Conservation (phyloP, 2,888 invertebrate species). For the Carabus problematicus region DNA sequence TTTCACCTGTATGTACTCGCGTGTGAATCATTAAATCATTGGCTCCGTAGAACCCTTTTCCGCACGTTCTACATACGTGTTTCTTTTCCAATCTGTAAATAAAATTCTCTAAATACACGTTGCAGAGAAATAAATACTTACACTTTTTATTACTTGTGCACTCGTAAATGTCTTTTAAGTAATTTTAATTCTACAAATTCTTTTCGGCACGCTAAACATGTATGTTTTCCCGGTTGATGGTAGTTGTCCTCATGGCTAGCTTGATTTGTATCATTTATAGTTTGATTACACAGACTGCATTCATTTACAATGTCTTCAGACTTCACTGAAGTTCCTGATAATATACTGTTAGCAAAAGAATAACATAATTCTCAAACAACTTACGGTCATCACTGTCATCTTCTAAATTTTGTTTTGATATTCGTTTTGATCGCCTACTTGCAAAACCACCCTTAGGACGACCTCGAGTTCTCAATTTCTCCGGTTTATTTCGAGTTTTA, state of each 20-base stretch:
- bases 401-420: conserved; percentile 2
- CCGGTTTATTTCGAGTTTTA: not conserved
- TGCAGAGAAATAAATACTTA: no score
- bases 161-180: conserved; percentile 48
- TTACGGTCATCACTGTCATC: conserved; percentile 10
- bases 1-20: conserved; percentile 52
- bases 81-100: conserved; percentile 46
- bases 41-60: conserved; percentile 50
- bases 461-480: not conserved
- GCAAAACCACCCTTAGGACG: not conserved
- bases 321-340: conserved; percentile 25
- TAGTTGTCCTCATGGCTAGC: conserved; percentile 44
- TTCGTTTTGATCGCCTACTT: conserved; percentile 14
- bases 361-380: conserved; percentile 1
- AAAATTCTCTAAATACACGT: not conserved
- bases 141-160: conserved; percentile 48
- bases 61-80: conserved; percentile 50
- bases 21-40: conserved; percentile 51
- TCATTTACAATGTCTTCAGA: not conserved
- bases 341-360: not conserved
- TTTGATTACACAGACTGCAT: conserved; percentile 36
- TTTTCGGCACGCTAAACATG: conserved; percentile 49
- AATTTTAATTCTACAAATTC: conserved; percentile 46
- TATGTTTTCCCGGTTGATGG: conserved; percentile 46
- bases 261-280: conserved; percentile 41